Evolutionary conservation across 2,888 invertebrate genomes (phyloP).

Genomic region (Eucera pruinosa): DNA sequence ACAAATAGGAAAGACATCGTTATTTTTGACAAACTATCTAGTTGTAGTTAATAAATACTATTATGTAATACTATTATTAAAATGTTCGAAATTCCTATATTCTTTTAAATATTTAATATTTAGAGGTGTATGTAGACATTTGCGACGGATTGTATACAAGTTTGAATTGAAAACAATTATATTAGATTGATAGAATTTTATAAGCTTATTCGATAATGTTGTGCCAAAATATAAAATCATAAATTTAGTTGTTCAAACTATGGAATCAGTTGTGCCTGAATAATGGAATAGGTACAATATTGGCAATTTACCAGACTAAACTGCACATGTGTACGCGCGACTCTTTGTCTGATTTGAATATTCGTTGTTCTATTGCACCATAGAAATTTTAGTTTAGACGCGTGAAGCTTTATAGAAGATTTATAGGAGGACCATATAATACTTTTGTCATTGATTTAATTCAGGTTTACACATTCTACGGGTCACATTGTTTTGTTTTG

Average conservation of each 20-base stretch:
- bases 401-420: neutral
- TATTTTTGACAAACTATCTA: too few relatives aligned
- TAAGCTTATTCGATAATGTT: neutral
- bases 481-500: too few relatives aligned
- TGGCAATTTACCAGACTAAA: slow-evolving; percentile 6
- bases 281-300: slow-evolving; percentile 9
- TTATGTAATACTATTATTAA: too few relatives aligned
- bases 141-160: too few relatives aligned
- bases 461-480: neutral
- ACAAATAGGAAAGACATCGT: too few relatives aligned
- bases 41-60: too few relatives aligned
- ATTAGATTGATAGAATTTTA: too few relatives aligned
- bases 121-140: too few relatives aligned
- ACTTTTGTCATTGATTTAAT: neutral
- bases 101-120: too few relatives aligned
- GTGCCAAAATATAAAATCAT: neutral
- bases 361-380: neutral
- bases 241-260: neutral
- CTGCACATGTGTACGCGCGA: neutral
- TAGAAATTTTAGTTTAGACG: neutral
- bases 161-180: too few relatives aligned
- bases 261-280: neutral
- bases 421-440: neutral
- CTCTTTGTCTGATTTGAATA: neutral
- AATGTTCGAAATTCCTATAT: too few relatives aligned